Conservation (phyloP, 2,888 invertebrate genomes). For the Thymelicus sylvestris region DNA sequence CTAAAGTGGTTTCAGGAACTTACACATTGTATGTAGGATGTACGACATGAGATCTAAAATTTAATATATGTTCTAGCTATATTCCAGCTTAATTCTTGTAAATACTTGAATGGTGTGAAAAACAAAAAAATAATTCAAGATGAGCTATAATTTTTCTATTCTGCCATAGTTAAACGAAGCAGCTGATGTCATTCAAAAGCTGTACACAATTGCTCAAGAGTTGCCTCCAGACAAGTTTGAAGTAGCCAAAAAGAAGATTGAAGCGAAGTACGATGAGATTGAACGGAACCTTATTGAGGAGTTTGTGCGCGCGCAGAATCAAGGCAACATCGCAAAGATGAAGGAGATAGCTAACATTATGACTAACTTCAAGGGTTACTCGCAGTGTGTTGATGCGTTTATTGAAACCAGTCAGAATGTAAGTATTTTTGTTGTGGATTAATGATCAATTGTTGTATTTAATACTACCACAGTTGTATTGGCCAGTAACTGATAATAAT, state of each 20-base stretch:
- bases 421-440: conserved; percentile 41
- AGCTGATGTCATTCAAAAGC: conserved; percentile 98
- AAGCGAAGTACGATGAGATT: conserved; percentile 95
- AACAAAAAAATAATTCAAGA: too few species aligned
- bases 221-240: conserved; percentile 94
- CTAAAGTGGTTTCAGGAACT: too few species aligned
- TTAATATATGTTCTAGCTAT: too few species aligned
- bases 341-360: conserved; percentile 96
- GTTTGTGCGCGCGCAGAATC: conserved; percentile 95
- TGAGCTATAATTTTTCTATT: neutral
- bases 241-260: conserved; percentile 93
- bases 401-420: conserved; percentile 98
- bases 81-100: too few species aligned
- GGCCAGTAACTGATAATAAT: too few species aligned
- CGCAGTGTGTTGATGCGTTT: conserved; percentile 97
- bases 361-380: conserved; percentile 98
- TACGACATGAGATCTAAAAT: too few species aligned
- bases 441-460: too few species aligned
- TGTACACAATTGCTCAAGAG: conserved; percentile 98
- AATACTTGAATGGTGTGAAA: too few species aligned
- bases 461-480: too few species aligned
- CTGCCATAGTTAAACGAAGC: conserved; percentile 93
- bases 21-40: too few species aligned
- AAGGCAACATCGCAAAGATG: conserved; percentile 94
- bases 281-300: conserved; percentile 96